Evolutionary conservation across 1,140 invertebrate species (phyloP).

Genomic region (Hesperophylax magnus): DNA sequence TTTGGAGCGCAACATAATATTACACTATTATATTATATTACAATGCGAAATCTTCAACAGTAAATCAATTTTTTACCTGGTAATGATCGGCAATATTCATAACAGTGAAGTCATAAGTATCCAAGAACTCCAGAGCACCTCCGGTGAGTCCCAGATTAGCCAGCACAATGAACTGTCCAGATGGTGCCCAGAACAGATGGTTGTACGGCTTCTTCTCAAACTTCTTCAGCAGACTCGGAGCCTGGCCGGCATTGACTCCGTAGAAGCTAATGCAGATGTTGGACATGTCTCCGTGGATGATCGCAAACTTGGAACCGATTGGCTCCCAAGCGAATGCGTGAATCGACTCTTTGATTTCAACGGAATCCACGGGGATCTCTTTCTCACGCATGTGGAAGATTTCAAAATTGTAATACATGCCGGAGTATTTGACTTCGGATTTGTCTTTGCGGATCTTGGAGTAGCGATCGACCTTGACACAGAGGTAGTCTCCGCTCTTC

Average conservation of each 20-base stretch:
- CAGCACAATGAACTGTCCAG: constrained; percentile 95
- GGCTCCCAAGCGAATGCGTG: constrained; percentile 99
- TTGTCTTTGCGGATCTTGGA: constrained; percentile 94
- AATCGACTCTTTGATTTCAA: constrained; percentile 94
- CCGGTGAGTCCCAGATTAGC: constrained; percentile 88
- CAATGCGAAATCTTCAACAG: too few relatives aligned
- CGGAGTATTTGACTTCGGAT: constrained; percentile 92
- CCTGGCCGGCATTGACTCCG: constrained; percentile 90
- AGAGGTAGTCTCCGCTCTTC: constrained; percentile 97
- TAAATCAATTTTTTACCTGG: constrained; percentile 64
- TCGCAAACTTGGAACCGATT: constrained; percentile 94
- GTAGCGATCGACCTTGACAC: constrained; percentile 98
- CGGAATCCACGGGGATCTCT: constrained; percentile 97
- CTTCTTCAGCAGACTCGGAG: constrained; percentile 89
- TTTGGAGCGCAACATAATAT: too few relatives aligned
- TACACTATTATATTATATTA: too few relatives aligned
- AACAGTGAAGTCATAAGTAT: constrained; percentile 94
- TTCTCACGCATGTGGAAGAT: constrained; percentile 99
- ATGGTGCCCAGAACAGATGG: constrained; percentile 96
- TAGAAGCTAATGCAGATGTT: constrained; percentile 95
- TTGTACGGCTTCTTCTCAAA: constrained; percentile 94
- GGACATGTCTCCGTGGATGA: constrained; percentile 94
- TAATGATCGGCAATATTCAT: constrained; percentile 96
- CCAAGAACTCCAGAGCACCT: constrained; percentile 94
- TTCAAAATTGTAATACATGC: constrained; percentile 99